These are phyloP conservation scores for Pedetes capensis DNA, from an alignment of 2,113 vertebrate genomes.

Conservation along the genomic window DNA sequence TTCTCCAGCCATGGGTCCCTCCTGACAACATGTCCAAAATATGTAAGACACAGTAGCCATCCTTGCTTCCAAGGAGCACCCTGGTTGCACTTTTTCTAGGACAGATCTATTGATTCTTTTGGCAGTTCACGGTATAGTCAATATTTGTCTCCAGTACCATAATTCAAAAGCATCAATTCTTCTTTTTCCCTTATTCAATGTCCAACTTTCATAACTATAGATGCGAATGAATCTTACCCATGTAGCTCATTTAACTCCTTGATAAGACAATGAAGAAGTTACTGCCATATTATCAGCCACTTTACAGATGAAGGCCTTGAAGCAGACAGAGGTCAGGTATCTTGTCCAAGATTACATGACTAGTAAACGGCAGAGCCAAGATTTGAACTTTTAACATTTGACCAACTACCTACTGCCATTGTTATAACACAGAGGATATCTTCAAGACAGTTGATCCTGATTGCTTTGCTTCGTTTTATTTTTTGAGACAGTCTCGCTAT, in stretches of 20 bases:
- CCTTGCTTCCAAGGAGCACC: too few relatives aligned
- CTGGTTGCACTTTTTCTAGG: too few relatives aligned
- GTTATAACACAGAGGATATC: not conserved
- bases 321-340: not conserved
- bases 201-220: too few relatives aligned
- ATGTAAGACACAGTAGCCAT: too few relatives aligned
- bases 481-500: not conserved
- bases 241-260: not conserved
- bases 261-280: not conserved
- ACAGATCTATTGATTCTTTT: too few relatives aligned
- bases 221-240: not conserved
- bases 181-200: too few relatives aligned
- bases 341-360: not conserved
- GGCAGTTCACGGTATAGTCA: too few relatives aligned
- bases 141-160: too few relatives aligned
- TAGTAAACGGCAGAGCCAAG: not conserved
- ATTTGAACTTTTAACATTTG: constrained; percentile 28
- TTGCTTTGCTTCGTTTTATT: not conserved
- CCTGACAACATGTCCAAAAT: too few relatives aligned
- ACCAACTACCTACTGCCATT: not conserved
- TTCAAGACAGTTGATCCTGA: not conserved
- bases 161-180: too few relatives aligned
- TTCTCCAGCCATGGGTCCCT: too few relatives aligned
- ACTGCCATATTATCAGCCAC: not conserved
- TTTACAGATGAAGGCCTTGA: not conserved